phyloP scores from a whole-genome alignment of 1,140 invertebrate species.

The Dendrolimus kikuchii region DNA sequence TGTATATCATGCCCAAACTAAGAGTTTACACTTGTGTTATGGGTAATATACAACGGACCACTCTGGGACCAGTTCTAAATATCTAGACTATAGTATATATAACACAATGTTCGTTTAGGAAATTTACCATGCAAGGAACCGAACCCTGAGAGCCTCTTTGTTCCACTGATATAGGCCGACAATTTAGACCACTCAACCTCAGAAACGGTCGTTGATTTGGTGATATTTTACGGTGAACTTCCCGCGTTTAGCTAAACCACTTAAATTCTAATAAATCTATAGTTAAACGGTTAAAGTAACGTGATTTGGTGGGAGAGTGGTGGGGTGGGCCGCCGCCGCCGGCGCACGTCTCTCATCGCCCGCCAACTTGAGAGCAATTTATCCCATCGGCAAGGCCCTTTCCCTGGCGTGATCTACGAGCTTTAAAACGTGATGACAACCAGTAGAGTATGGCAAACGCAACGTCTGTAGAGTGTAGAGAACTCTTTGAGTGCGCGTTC shows the following conservation, averaged over 20 bases:
- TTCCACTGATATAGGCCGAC: no score
- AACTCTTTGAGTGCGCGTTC: slow-evolving; percentile 17
- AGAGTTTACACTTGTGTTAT: no score
- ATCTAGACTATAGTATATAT: no score
- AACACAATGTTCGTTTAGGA: no score
- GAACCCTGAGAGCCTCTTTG: no score
- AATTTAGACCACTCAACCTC: no score
- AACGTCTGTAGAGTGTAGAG: slow-evolving; percentile 10
- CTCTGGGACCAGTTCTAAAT: no score
- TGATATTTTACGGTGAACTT: not conserved
- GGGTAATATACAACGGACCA: no score
- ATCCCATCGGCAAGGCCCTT: slow-evolving; percentile 40
- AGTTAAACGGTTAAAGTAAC: slow-evolving; percentile 31
- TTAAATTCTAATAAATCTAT: slow-evolving; percentile 42
- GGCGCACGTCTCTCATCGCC: slow-evolving; percentile 44
- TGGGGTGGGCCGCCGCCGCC: slow-evolving; percentile 16
- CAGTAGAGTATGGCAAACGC: slow-evolving; percentile 20
- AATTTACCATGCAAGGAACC: no score
- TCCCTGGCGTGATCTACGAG: slow-evolving; percentile 39
- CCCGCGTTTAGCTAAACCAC: slow-evolving; percentile 23
- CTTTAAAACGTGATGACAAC: slow-evolving; percentile 50
- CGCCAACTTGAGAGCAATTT: slow-evolving; percentile 50
- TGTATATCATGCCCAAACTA: no score
- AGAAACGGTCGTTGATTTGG: no score
- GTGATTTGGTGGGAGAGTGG: slow-evolving; percentile 12